Conservation (phyloP, 2,113 vertebrate genomes). For the Ailurus styani region DNA sequence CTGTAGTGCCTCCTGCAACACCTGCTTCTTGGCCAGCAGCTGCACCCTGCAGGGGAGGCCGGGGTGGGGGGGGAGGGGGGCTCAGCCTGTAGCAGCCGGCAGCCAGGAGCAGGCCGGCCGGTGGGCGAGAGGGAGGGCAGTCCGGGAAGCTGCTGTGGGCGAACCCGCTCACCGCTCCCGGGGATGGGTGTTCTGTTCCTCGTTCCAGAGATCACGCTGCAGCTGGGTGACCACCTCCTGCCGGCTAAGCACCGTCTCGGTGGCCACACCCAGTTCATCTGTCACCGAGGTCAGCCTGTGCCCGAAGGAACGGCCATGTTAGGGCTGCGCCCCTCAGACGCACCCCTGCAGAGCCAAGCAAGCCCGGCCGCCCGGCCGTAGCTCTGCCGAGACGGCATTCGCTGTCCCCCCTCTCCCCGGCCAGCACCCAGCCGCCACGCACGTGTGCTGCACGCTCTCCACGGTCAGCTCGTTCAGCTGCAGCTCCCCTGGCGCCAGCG, state of each 20-base stretch:
- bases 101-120: rapidly evolving
- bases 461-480: slow-evolving; percentile 93
- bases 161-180: slow-evolving; percentile 76
- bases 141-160: rapidly evolving
- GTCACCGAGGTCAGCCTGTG: slow-evolving; percentile 83
- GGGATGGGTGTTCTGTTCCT: slow-evolving; percentile 74
- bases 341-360: background rate
- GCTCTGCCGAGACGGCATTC: rapidly evolving
- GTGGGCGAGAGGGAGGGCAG: background rate
- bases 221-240: slow-evolving; percentile 84
- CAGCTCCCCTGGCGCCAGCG: slow-evolving; percentile 84
- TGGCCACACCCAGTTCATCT: slow-evolving; percentile 86
- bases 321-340: rapidly evolving
- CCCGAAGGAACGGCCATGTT: background rate
- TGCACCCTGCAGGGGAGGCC: slow-evolving; percentile 82
- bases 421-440: background rate
- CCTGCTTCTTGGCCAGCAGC: slow-evolving; percentile 89
- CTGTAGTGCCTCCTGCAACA: slow-evolving; percentile 88
- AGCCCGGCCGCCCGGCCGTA: rapidly evolving
- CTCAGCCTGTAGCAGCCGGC: rapidly evolving
- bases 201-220: slow-evolving; percentile 82
- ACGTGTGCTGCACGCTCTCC: slow-evolving; percentile 93
- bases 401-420: rapidly evolving
- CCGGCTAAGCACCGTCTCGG: slow-evolving; percentile 74
- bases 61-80: background rate